Conservation (phyloP, 1,140 invertebrate species). For the Dendroctonus ponderosae region DNA sequence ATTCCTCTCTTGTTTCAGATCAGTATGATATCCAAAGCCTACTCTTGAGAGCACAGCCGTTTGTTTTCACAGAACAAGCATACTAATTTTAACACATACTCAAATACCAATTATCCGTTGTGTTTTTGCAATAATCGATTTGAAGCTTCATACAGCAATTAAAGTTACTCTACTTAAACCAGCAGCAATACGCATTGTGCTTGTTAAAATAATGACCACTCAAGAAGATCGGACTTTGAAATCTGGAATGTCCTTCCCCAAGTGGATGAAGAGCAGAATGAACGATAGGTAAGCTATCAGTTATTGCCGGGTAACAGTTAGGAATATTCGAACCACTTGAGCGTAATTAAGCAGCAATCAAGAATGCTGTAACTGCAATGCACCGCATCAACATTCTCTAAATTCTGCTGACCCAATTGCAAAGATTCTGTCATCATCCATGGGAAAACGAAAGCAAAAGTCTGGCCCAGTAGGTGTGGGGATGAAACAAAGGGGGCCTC, state of each 20-base stretch:
- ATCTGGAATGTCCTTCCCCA: slow-evolving; percentile 57
- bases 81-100: slow-evolving; percentile 30
- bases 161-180: slow-evolving; percentile 15
- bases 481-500: no score
- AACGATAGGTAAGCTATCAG: slow-evolving; percentile 37
- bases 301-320: no score
- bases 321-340: no score
- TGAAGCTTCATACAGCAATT: not conserved
- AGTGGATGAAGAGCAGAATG: slow-evolving; percentile 60
- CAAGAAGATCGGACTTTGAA: slow-evolving; percentile 54
- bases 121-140: slow-evolving; percentile 1
- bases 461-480: no score
- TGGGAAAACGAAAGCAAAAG: no score
- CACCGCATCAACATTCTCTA: no score
- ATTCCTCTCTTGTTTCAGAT: slow-evolving; percentile 36
- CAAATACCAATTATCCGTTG: slow-evolving; percentile 20
- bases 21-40: slow-evolving; percentile 43
- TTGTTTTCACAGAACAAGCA: slow-evolving; percentile 18
- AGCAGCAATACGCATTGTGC: slow-evolving; percentile 6
- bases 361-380: no score
- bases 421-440: no score
- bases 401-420: no score
- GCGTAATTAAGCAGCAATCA: no score
- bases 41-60: slow-evolving; percentile 38
- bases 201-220: slow-evolving; percentile 43